Evolutionary conservation across 2,888 invertebrate genomes (phyloP), one percentile per base, ranked within the genome.

Genomic region (Sarcophaga variegata): DNA sequence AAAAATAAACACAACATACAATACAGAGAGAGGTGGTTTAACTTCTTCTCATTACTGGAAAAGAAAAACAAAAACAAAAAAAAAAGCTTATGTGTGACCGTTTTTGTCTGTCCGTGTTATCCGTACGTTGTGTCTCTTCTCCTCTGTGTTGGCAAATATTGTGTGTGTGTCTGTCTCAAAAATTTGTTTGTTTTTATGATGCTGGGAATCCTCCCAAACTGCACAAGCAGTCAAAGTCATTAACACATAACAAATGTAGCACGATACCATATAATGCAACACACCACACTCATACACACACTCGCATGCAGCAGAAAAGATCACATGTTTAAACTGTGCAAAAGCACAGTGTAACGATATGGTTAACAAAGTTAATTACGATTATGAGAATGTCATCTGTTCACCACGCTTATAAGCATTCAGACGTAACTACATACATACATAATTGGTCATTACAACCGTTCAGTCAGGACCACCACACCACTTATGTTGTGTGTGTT

Each of bases 181-280:
- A 22, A 81, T 85, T 79, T 88, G 78, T 79, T 88, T 88, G 78
- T 86, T 78, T 81, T 75, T 79, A 79, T 81, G 84, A 85, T 85
- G 84, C 84, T 85, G 84, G 80, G 84, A 85, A 85, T 84, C 87
- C 88, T 81, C 83, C 81, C 78, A 88, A 63, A 76, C 67, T 54
- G 54, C 54, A 54, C 22, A 25, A 47, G 22, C 49, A 66, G 11
- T 37, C 80, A 85, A 85, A 85, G 84, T 76, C 80, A 85, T 85
- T 85, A 85, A 76, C 84, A 85, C 84, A 81, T 81, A 71, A 60
- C 80, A 81, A 80, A 84, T 71, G 80, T 80, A 80, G 76, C 84
- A 85, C 84, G 79, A 79, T 25, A 60, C 11, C 47, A 81, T 77
- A n/a, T 77, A n/a, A 20, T 45, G 20, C 47, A 70, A 45, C 27